phyloP scores from a whole-genome alignment of 2,888 invertebrate species.

The Labia minor region DNA sequence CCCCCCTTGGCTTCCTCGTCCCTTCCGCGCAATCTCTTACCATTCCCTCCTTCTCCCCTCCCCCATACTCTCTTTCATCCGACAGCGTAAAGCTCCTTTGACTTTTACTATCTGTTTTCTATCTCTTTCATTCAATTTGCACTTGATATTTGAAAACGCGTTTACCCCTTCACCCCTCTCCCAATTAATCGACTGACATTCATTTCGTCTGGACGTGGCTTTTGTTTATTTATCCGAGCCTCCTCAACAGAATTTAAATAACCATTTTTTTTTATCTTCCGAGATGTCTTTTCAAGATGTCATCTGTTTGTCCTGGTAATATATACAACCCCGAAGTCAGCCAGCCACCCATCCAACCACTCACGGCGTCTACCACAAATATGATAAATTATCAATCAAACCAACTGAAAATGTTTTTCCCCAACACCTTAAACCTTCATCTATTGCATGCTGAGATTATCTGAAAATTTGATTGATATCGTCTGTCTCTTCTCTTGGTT shows the following conservation, averaged over 20 bases:
- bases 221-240: not conserved
- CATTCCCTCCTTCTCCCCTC: not conserved
- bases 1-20: not conserved
- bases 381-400: not conserved
- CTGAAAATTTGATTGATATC: no score
- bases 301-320: not conserved
- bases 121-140: constrained; percentile 5
- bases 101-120: not conserved
- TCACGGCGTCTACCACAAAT: not conserved
- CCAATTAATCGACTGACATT: not conserved
- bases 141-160: not conserved
- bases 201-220: not conserved
- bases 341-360: no score
- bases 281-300: not conserved
- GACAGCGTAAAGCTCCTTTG: no score
- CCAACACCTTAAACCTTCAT: no score
- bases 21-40: not conserved
- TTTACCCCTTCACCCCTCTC: not conserved
- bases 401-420: no score
- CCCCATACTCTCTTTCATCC: not conserved
- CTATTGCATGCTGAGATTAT: no score
- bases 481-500: no score
- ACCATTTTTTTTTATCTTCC: not conserved
- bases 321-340: not conserved
- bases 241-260: constrained; percentile 2